These are phyloP conservation scores for Parauchenoglanis punctatus DNA, from an alignment of 2,797 vertebrate species.

Conservation along the genomic window DNA sequence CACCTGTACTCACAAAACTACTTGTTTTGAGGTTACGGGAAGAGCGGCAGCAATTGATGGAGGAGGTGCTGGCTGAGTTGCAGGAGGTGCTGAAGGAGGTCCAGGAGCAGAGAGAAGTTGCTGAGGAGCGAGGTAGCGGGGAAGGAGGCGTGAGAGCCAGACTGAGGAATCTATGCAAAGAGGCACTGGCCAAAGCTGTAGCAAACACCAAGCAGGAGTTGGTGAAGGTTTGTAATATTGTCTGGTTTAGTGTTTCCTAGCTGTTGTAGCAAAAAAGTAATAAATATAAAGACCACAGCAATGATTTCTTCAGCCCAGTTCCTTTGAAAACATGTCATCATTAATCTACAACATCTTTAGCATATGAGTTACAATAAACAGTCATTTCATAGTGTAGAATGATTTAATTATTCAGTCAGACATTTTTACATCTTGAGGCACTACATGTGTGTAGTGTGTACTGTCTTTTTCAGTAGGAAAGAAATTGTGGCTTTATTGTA, in stretches of 20 bases:
- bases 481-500: neutral
- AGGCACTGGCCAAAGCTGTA: constrained; percentile 67
- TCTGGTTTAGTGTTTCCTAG: neutral
- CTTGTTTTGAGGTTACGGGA: constrained; percentile 52
- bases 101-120: constrained; percentile 41
- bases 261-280: neutral
- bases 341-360: neutral
- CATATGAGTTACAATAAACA: neutral
- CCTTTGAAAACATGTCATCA: neutral
- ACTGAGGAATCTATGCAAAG: constrained; percentile 75
- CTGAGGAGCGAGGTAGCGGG: constrained; percentile 42
- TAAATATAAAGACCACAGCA: neutral
- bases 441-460: neutral
- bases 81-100: constrained; percentile 72
- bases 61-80: constrained; percentile 75
- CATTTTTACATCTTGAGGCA: neutral
- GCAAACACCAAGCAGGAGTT: constrained; percentile 74
- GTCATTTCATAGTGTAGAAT: neutral
- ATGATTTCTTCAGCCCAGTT: neutral
- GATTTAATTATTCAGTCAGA: neutral
- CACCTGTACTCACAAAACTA: neutral
- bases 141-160: constrained; percentile 66
- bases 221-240: constrained; percentile 77
- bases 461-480: neutral
- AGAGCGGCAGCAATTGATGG: constrained; percentile 61